Percentiles rank a stretch among this genome's conserved stretches.
These are phyloP conservation scores for Gavialis gangeticus DNA, from an alignment of 2,113 vertebrate genomes.

Conservation along the genomic window DNA sequence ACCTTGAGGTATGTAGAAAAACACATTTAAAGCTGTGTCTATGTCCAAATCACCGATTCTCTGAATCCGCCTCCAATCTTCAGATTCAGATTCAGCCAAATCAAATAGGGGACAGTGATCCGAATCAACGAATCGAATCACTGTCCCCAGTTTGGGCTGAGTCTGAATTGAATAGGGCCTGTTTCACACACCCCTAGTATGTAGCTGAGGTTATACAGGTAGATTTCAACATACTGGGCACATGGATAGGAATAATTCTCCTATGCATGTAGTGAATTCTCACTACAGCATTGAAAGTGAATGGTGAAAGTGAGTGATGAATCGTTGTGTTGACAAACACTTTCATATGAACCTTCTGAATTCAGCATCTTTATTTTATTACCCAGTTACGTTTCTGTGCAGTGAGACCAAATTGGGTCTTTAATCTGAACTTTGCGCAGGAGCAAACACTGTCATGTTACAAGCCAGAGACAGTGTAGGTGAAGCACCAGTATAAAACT, in stretches of 20 bases:
- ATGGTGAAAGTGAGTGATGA: slow-evolving; percentile 60
- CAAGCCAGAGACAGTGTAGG: slow-evolving; percentile 69
- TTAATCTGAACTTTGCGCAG: slow-evolving; percentile 61
- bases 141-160: too few species aligned
- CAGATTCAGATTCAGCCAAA: too few species aligned
- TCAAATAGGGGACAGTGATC: too few species aligned
- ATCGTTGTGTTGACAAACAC: background rate
- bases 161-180: too few species aligned
- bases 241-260: slow-evolving; percentile 41
- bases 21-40: too few species aligned
- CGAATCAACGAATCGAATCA: too few species aligned
- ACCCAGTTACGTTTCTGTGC: slow-evolving; percentile 70
- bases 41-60: too few species aligned
- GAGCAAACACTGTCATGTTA: slow-evolving; percentile 60
- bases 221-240: background rate
- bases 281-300: background rate
- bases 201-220: background rate
- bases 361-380: slow-evolving; percentile 68
- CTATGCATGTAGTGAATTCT: background rate
- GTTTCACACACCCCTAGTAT: too few species aligned
- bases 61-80: too few species aligned
- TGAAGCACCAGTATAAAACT: slow-evolving; percentile 54
- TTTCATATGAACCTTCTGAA: slow-evolving; percentile 26
- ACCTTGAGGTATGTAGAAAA: too few species aligned
- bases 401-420: slow-evolving; percentile 40